A percentile compares a stretch with the other conserved stretches of the same genome.
Conservation (phyloP, 2,797 vertebrate genomes). For the Chromobotia macracanthus region DNA sequence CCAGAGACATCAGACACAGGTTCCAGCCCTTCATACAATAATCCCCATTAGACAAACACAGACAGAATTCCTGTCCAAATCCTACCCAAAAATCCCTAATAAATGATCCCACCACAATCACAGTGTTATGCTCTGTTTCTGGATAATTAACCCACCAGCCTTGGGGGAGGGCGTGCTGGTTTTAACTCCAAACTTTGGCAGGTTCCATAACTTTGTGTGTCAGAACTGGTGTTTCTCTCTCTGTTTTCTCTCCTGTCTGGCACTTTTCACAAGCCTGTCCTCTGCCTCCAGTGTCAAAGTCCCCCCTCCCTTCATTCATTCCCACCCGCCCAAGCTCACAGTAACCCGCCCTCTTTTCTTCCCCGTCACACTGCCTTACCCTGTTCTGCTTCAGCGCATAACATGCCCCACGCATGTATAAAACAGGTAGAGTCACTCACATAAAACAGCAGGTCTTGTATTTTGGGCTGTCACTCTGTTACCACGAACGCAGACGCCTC, state of each 20-base stretch:
- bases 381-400: constrained; percentile 67
- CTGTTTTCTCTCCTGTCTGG: background rate
- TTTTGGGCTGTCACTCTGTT: constrained; percentile 4
- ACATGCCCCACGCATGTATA: constrained; percentile 18
- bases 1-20: constrained; percentile 24
- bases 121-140: constrained; percentile 1
- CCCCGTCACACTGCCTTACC: constrained; percentile 40
- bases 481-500: background rate
- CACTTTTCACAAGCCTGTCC: constrained; percentile 11
- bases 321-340: background rate
- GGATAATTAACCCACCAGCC: constrained; percentile 3
- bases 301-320: constrained; percentile 37
- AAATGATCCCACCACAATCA: constrained; percentile 38
- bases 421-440: constrained; percentile 45
- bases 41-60: constrained; percentile 43
- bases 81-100: constrained; percentile 6
- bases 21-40: constrained; percentile 18
- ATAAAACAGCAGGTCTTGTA: constrained; percentile 22
- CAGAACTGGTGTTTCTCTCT: constrained; percentile 17
- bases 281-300: constrained; percentile 44
- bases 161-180: constrained; percentile 50
- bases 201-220: constrained; percentile 52
- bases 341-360: constrained; percentile 37
- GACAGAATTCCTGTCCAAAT: constrained; percentile 19
- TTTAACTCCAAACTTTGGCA: constrained; percentile 60